phyloP scores from a whole-genome alignment of 2,888 invertebrate genomes.

The Melikaiella ostensackeni region DNA sequence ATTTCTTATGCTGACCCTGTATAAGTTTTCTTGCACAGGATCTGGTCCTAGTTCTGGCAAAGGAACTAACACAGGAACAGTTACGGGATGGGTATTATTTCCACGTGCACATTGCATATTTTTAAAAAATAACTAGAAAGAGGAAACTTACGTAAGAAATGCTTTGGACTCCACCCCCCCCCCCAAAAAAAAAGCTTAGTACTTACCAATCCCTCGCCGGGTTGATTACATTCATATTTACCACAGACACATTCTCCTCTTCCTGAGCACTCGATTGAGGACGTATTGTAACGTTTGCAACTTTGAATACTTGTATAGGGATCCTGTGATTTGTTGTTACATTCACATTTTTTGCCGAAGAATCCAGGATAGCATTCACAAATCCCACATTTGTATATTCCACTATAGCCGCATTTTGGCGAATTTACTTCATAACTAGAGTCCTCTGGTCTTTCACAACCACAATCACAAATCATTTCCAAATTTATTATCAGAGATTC shows the following conservation, averaged over 20 bases:
- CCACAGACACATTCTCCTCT: conserved; percentile 91
- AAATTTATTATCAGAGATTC: conserved; percentile 93
- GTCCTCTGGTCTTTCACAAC: conserved; percentile 88
- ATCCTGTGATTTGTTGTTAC: conserved; percentile 78
- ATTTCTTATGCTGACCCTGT: too few species aligned
- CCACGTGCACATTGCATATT: too few species aligned
- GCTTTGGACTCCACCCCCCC: too few species aligned
- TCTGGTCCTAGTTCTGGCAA: too few species aligned
- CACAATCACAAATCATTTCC: conserved; percentile 96
- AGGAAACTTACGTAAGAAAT: too few species aligned
- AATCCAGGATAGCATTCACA: conserved; percentile 90
- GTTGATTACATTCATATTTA: conserved; percentile 86
- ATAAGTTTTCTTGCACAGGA: too few species aligned
- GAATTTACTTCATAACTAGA: conserved; percentile 79
- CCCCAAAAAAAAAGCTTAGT: background rate
- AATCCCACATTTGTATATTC: conserved; percentile 93
- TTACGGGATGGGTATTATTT: too few species aligned
- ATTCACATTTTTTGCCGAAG: conserved; percentile 94
- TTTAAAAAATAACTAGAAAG: too few species aligned
- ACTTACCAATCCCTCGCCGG: conserved; percentile 58
- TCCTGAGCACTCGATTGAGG: conserved; percentile 84
- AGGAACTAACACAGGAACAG: too few species aligned
- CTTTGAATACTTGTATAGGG: conserved; percentile 76
- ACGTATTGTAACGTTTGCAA: conserved; percentile 85
- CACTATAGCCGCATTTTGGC: conserved; percentile 84